phyloP scores from a whole-genome alignment of 2,797 vertebrate genomes.

The Chaunax sp. region DNA sequence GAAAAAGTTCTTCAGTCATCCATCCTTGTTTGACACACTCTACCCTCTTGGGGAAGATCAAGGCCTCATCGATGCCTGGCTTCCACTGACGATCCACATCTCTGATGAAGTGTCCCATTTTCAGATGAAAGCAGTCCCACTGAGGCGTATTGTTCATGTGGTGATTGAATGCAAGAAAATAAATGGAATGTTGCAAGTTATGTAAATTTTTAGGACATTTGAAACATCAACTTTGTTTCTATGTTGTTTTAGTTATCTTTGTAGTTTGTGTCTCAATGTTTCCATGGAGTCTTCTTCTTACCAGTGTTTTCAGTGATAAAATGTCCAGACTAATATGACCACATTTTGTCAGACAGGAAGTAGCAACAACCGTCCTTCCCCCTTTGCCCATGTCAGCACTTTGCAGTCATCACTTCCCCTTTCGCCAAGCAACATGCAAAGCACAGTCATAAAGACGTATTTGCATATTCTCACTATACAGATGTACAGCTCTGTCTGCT shows the following conservation, averaged over 20 bases:
- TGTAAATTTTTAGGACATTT: slow-evolving; percentile 21
- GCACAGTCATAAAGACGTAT: slow-evolving; percentile 29
- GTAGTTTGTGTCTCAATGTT: background rate
- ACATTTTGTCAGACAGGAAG: slow-evolving; percentile 78
- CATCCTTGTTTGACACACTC: slow-evolving; percentile 44
- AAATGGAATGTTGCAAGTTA: slow-evolving; percentile 39
- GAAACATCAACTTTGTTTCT: slow-evolving; percentile 14
- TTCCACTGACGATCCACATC: slow-evolving; percentile 38
- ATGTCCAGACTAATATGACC: slow-evolving; percentile 16
- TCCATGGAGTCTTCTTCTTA: background rate
- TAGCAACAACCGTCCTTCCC: slow-evolving; percentile 48
- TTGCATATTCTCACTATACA: slow-evolving; percentile 30
- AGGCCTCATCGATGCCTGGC: slow-evolving; percentile 37
- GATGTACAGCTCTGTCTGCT: slow-evolving; percentile 20
- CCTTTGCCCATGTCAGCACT: slow-evolving; percentile 67
- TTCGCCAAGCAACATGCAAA: slow-evolving; percentile 44
- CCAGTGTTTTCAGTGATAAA: slow-evolving; percentile 4
- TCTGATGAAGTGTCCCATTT: slow-evolving; percentile 45
- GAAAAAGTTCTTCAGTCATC: slow-evolving; percentile 42
- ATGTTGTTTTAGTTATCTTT: slow-evolving; percentile 17
- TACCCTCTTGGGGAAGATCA: slow-evolving; percentile 54
- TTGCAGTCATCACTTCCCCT: slow-evolving; percentile 73
- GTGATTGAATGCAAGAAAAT: slow-evolving; percentile 33
- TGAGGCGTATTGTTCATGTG: slow-evolving; percentile 29
- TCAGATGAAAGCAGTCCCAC: slow-evolving; percentile 58